These are phyloP conservation scores for Natrix natrix DNA, from an alignment of 2,797 vertebrate genomes.

Conservation along the genomic window DNA sequence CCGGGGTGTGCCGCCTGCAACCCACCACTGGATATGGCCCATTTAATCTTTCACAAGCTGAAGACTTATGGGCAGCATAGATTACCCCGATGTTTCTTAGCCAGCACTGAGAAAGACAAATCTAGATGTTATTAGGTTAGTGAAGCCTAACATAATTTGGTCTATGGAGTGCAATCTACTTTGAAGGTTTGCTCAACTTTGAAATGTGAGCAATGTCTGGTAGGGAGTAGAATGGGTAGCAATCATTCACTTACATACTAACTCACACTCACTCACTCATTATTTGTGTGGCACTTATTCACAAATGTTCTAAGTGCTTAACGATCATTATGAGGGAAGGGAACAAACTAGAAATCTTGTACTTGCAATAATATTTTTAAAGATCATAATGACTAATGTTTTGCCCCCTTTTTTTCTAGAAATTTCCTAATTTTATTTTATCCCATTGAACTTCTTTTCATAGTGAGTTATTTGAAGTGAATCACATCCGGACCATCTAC, in stretches of 20 bases:
- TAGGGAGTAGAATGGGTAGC: not conserved
- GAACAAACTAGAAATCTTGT: not conserved
- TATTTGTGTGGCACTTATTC: not conserved
- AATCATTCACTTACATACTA: not conserved
- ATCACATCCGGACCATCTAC: conserved; percentile 96
- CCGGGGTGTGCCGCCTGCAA: too few relatives aligned
- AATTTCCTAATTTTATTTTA: not conserved
- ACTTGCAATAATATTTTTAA: not conserved
- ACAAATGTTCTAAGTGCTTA: not conserved
- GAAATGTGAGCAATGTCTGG: not conserved
- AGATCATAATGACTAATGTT: not conserved
- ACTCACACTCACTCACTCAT: not conserved
- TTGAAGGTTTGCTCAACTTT: not conserved
- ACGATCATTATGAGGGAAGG: not conserved
- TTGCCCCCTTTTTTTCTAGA: not conserved
- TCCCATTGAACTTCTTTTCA: conserved; percentile 33
- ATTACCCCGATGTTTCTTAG: not conserved
- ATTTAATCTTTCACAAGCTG: not conserved
- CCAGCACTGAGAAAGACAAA: not conserved
- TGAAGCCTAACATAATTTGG: not conserved
- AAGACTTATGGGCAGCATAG: not conserved
- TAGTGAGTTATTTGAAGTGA: conserved; percentile 97
- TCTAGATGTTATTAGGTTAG: not conserved
- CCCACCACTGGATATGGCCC: not conserved
- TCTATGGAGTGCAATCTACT: not conserved